phyloP scores from a whole-genome alignment of 2,113 vertebrate species.

The Anolis carolinensis region DNA sequence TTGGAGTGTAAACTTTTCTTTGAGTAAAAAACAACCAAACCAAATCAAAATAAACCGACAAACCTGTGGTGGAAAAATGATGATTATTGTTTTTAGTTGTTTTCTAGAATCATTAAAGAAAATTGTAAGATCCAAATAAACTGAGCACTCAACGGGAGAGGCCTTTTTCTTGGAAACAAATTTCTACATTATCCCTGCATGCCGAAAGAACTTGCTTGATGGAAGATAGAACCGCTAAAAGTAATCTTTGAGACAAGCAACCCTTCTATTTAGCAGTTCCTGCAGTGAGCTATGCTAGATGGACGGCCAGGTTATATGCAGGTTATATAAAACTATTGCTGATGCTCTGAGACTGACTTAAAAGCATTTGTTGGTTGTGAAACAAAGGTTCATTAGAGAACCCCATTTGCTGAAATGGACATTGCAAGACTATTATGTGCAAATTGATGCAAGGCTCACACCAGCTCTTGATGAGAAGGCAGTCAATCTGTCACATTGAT shows the following conservation, averaged over 20 bases:
- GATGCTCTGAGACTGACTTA: background rate
- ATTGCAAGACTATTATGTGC: slow-evolving; percentile 12
- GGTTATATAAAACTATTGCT: slow-evolving; percentile 5
- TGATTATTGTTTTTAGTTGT: slow-evolving; percentile 4
- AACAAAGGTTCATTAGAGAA: slow-evolving; percentile 23
- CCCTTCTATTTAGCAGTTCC: background rate
- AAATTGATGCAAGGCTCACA: slow-evolving; percentile 18
- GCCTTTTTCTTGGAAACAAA: slow-evolving; percentile 7
- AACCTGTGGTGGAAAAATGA: background rate
- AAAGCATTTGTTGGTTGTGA: slow-evolving; percentile 5
- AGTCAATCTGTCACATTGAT: background rate
- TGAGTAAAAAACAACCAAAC: background rate
- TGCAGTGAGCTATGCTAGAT: background rate
- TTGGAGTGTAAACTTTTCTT: background rate
- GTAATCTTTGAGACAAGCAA: slow-evolving; percentile 16
- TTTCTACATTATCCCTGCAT: slow-evolving; percentile 27
- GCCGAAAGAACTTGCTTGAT: background rate
- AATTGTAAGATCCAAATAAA: slow-evolving; percentile 25
- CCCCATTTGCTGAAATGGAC: slow-evolving; percentile 4
- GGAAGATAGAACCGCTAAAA: background rate
- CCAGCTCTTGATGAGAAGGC: background rate
- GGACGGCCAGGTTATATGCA: background rate
- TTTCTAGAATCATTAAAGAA: slow-evolving; percentile 12
- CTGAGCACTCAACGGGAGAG: slow-evolving; percentile 1
- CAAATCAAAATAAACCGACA: background rate